Evolutionary conservation across 2,888 invertebrate species (phyloP).

Genomic region (Lomographa bimaculata): DNA sequence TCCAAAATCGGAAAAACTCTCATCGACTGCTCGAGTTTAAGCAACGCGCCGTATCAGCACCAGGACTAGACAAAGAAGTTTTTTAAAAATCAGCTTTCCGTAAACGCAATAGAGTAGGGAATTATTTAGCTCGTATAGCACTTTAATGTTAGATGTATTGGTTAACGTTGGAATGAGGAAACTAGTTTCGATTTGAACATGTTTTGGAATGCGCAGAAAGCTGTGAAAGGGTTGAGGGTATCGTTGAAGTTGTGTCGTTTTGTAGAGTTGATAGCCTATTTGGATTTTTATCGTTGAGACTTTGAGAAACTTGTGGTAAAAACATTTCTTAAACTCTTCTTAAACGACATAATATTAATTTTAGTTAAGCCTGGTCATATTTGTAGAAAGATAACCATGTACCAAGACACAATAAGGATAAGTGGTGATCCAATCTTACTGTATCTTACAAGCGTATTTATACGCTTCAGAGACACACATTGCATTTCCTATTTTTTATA

Average conservation of each 20-base stretch:
- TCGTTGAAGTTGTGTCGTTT: conserved; percentile 4
- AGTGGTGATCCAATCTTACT: too few species aligned
- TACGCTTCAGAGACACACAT: too few species aligned
- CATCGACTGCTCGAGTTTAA: conserved; percentile 5
- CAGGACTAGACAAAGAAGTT: background rate
- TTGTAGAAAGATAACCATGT: too few species aligned
- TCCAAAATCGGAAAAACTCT: conserved; percentile 12
- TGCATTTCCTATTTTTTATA: too few species aligned
- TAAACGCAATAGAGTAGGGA: conserved; percentile 5
- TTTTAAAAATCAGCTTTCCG: conserved; percentile 5
- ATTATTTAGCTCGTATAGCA: conserved; percentile 1
- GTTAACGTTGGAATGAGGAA: conserved; percentile 36
- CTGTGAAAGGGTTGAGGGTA: conserved; percentile 24
- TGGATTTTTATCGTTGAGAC: too few species aligned
- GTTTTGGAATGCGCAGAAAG: conserved; percentile 24
- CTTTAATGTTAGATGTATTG: conserved; percentile 20
- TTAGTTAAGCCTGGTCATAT: too few species aligned
- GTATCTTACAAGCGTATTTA: too few species aligned
- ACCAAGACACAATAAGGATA: too few species aligned
- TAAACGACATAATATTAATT: too few species aligned
- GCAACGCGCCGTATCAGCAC: background rate
- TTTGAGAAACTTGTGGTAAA: too few species aligned
- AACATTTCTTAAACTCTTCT: too few species aligned
- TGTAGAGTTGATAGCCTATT: too few species aligned
- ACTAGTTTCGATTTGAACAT: conserved; percentile 26